These are phyloP conservation scores for Patella ulyssiponensis DNA, from an alignment of 2,888 invertebrate genomes.

Conservation along the genomic window DNA sequence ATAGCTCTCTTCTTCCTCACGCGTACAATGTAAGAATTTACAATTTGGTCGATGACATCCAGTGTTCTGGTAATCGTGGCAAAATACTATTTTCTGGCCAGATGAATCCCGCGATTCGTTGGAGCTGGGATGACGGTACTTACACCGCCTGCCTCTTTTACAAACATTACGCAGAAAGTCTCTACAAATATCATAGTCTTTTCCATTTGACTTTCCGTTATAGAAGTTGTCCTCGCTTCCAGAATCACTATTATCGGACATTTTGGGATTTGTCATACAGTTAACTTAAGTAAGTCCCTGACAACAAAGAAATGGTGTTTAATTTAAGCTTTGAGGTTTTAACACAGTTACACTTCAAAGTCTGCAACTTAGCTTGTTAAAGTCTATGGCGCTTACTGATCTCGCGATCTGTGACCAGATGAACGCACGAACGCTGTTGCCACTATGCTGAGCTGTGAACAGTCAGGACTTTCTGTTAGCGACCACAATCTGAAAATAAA, in stretches of 20 bases:
- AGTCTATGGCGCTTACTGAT: no score
- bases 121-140: conserved; percentile 75
- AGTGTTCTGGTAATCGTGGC: conserved; percentile 81
- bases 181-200: conserved; percentile 75
- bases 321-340: no score
- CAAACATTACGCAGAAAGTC: conserved; percentile 78
- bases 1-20: conserved; percentile 82
- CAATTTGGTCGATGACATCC: conserved; percentile 83
- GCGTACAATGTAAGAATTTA: conserved; percentile 83
- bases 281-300: background rate
- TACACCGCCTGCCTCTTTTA: conserved; percentile 77
- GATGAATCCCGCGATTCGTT: conserved; percentile 64
- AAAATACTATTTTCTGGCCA: conserved; percentile 73
- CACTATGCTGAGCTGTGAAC: no score
- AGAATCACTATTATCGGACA: conserved; percentile 65
- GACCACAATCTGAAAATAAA: no score
- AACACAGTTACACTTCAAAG: no score
- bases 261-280: conserved; percentile 23
- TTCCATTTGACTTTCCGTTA: conserved; percentile 32
- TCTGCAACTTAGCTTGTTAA: no score
- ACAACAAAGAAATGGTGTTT: no score
- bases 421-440: no score
- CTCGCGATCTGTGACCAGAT: no score
- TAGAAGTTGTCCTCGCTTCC: conserved; percentile 52
- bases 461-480: no score